Evolutionary conservation across 2,888 invertebrate genomes (phyloP).

Genomic region (Rotaria magnacalcarata): DNA sequence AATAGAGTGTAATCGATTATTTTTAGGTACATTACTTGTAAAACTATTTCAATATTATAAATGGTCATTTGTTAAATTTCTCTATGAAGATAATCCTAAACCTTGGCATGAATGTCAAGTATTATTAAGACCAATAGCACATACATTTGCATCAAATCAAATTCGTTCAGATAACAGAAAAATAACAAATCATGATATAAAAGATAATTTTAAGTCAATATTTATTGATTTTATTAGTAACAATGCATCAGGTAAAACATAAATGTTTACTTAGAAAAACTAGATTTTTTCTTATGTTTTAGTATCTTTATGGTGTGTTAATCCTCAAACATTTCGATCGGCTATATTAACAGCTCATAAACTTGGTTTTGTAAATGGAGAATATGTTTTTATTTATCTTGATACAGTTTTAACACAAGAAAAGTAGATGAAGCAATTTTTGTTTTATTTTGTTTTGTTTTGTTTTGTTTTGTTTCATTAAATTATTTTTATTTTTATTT

Average conservation of each 20-base stretch:
- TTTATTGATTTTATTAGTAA: conserved; percentile 37
- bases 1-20: neutral
- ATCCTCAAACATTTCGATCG: conserved; percentile 13
- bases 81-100: conserved; percentile 34
- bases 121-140: conserved; percentile 8
- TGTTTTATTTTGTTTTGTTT: no score
- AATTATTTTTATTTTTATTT: neutral
- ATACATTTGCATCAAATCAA: conserved; percentile 26
- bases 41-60: conserved; percentile 36
- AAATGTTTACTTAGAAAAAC: neutral
- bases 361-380: conserved; percentile 89
- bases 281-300: neutral
- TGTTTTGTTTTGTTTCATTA: no score
- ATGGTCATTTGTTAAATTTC: conserved; percentile 34
- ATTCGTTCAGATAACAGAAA: conserved; percentile 27
- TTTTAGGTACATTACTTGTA: neutral
- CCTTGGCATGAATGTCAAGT: conserved; percentile 36
- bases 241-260: neutral
- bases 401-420: conserved; percentile 61
- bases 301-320: conserved; percentile 33
- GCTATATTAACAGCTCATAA: conserved; percentile 81
- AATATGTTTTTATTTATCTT: conserved; percentile 96
- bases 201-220: conserved; percentile 17
- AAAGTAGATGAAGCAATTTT: neutral
- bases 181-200: conserved; percentile 11